Base-by-base conservation (phyloP, 2,888 invertebrate species). In the Chrysolina oricalcia region DNA sequence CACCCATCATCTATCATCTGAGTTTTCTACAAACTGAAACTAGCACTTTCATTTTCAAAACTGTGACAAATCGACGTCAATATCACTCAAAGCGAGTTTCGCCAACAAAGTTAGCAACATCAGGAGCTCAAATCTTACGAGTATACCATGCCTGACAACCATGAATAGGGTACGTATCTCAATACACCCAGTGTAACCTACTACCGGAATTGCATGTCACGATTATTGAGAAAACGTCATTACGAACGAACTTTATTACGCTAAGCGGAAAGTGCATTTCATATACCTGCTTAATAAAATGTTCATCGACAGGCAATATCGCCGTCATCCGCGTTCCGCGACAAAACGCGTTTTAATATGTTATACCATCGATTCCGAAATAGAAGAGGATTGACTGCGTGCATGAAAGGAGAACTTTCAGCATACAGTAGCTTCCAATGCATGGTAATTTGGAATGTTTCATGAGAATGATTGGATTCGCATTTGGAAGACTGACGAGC, bases 311-410 rank as follows among this genome's bases (percentile, higher is more conserved):
- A 63, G 15, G 9, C 40, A 63, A 63, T 63, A 63, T 35, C 10
- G 40, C 40, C 43, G 35, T 43, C 43, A 43, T 64, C 19, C 63
- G 35, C 41, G 62, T 62, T 63, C n/a, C 63, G 6, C 40, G 19
- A 63, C 13, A 21, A 65, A 15, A 43, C 46, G 15, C 23, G 23
- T 23, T 43, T 0, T 19, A 13, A 48, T 66, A 66, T 17, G 19
- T 59, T 23, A 27, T 66, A n/a, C 13, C 27, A 66, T 46, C 27
- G 65, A 64, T 59, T 64, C 9, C 9, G 19, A 19, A 63, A 63
- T 35, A 21, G n/a, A 35, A 63, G 35, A n/a, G 35, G 8, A 43
- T 62, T 23, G 43, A n/a, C n/a, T 15, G 5, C 13, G 56, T 11
- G 56, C 40, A 66, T 1, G 21, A 19, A 53, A 21, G 19, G 21